These are phyloP conservation scores for Clangula hyemalis DNA, from an alignment of 2,797 vertebrate species.

Conservation along the genomic window DNA sequence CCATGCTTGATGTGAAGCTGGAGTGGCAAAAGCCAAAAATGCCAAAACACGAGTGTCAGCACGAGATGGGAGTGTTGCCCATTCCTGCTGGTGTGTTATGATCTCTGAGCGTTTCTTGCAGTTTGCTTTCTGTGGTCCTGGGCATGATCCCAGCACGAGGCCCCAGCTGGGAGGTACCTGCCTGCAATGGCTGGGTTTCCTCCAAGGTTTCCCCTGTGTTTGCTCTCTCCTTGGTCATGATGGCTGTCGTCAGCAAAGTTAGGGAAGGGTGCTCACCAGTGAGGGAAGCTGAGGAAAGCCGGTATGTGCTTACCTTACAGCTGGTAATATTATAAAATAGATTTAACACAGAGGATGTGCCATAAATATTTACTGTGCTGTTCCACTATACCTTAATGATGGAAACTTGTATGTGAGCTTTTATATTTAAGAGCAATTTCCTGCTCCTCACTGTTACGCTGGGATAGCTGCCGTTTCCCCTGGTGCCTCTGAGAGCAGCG, in stretches of 20 bases:
- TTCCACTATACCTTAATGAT: background rate
- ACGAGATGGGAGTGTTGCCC: background rate
- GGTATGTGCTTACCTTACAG: rapidly evolving
- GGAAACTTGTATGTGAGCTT: background rate
- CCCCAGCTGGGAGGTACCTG: background rate
- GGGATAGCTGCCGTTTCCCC: background rate
- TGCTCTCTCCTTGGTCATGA: background rate
- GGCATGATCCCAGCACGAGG: background rate
- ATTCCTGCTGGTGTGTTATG: background rate
- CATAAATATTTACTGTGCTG: background rate
- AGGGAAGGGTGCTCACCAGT: background rate
- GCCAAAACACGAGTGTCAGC: too few relatives aligned
- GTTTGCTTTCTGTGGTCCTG: background rate
- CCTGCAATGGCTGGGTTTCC: background rate
- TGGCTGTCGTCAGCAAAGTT: background rate
- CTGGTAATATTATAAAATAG: background rate
- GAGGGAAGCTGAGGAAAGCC: background rate
- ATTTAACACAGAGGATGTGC: background rate
- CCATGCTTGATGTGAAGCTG: background rate
- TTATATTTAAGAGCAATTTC: background rate
- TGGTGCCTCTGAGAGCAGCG: background rate
- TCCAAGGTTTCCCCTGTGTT: background rate
- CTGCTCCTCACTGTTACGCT: background rate
- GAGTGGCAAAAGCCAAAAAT: background rate
- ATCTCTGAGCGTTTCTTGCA: background rate